Evolutionary conservation across 1,140 invertebrate genomes (phyloP).

Genomic region (Eulimnadia texana): DNA sequence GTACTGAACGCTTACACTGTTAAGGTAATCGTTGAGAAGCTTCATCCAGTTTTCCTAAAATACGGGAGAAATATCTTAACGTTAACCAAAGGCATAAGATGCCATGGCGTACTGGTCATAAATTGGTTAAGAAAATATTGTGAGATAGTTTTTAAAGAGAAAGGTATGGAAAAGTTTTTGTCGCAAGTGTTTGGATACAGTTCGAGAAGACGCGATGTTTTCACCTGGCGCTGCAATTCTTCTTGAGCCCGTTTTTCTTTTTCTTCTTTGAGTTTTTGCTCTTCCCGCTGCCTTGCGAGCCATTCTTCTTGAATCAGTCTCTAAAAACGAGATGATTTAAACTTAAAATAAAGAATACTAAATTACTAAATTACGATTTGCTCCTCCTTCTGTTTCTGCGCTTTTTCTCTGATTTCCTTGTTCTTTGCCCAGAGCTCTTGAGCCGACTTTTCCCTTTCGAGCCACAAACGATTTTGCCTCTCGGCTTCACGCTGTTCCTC

Average conservation of each 20-base stretch:
- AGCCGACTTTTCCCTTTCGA: background rate
- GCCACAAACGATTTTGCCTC: slow-evolving; percentile 1
- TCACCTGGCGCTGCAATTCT: background rate
- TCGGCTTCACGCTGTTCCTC: background rate
- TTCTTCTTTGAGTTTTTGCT: background rate
- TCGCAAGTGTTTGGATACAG: background rate
- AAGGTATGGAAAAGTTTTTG: too few relatives aligned
- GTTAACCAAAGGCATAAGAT: background rate
- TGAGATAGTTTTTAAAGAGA: too few relatives aligned
- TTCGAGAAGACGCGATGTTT: background rate
- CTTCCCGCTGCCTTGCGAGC: background rate
- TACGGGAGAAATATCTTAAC: background rate
- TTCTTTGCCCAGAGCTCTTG: background rate
- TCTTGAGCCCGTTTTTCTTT: background rate
- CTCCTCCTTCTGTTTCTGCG: background rate
- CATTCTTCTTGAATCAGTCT: slow-evolving; percentile 7
- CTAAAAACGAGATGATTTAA: background rate
- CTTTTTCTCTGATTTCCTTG: background rate
- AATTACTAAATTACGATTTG: background rate
- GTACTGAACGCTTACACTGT: background rate
- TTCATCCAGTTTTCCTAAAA: slow-evolving; percentile 7
- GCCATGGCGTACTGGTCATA: too few relatives aligned
- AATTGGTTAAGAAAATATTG: too few relatives aligned
- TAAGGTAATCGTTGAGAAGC: background rate
- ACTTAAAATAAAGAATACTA: background rate